Evolutionary conservation across 2,113 vertebrate species (phyloP).

Genomic region (Mesembrinibis cayennensis): DNA sequence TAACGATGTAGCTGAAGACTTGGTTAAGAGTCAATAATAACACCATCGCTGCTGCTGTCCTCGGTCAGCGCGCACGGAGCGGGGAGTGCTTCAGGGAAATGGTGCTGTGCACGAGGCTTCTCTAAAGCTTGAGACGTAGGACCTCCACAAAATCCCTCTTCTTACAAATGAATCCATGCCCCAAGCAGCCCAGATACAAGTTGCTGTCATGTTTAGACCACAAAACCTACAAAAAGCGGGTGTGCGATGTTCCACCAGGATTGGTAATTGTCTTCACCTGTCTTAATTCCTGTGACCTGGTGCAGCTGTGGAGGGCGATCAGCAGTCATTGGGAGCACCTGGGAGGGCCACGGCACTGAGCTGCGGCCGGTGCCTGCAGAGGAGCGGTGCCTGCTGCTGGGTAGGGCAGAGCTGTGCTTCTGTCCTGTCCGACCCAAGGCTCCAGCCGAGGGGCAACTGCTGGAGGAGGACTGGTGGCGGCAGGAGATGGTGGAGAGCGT

Average conservation of each 20-base stretch:
- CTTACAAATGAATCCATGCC: constrained; percentile 21
- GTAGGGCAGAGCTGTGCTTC: not conserved
- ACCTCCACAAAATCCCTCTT: constrained; percentile 46
- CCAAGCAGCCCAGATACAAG: constrained; percentile 33
- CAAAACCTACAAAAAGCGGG: not conserved
- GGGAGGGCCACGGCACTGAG: not conserved
- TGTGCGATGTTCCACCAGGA: not conserved
- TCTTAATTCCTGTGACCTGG: not conserved
- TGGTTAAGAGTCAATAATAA: not conserved
- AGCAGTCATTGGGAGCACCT: not conserved
- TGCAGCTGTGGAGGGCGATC: not conserved
- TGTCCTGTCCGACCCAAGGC: accelerated
- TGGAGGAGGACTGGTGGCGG: not conserved
- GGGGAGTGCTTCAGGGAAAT: constrained; percentile 43
- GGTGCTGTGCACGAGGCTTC: constrained; percentile 49
- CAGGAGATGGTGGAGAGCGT: not conserved
- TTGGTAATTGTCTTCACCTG: not conserved
- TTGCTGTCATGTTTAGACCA: not conserved
- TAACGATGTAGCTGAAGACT: constrained; percentile 23
- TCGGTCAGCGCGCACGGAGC: not conserved
- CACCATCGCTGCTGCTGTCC: constrained; percentile 27
- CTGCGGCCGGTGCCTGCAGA: not conserved
- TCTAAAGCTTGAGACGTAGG: constrained; percentile 25
- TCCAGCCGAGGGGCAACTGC: accelerated
- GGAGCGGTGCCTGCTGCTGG: not conserved